Percentiles rank a stretch among this genome's conserved stretches.
Evolutionary conservation across 2,888 invertebrate species (phyloP).

Genomic region (Myopa tessellatipennis): DNA sequence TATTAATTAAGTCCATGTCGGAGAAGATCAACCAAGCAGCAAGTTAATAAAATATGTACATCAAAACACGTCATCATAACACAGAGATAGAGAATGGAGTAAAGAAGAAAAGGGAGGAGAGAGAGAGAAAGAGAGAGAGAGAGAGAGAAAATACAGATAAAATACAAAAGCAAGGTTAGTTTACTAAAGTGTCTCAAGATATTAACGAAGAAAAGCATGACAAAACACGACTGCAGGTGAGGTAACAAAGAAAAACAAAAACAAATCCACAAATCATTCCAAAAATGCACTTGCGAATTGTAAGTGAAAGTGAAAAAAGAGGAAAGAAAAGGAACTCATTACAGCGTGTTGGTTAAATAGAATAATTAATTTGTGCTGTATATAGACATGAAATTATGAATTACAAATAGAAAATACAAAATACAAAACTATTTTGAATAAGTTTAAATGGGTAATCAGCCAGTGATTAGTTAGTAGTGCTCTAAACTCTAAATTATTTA

Average conservation of each 20-base stretch:
- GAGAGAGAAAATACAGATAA: slow-evolving; percentile 3
- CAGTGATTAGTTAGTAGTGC: neutral
- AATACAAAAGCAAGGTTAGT: slow-evolving; percentile 1
- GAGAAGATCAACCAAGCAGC: slow-evolving; percentile 31
- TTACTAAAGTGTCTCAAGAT: slow-evolving; percentile 18
- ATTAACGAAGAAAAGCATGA: slow-evolving; percentile 17
- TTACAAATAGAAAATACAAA: slow-evolving; percentile 2
- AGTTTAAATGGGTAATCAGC: neutral
- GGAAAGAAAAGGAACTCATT: neutral
- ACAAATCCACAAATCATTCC: slow-evolving; percentile 15
- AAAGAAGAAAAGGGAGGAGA: slow-evolving; percentile 18
- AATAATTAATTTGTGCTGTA: neutral
- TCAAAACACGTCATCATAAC: neutral
- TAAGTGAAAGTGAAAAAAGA: neutral
- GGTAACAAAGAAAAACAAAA: neutral
- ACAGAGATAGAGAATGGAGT: slow-evolving; percentile 38
- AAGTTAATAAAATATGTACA: neutral
- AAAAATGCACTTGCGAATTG: slow-evolving; percentile 24
- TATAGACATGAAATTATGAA: neutral
- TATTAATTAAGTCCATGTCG: slow-evolving; percentile 16
- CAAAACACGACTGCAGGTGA: neutral
- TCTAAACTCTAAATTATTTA: neutral
- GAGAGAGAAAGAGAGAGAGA: slow-evolving; percentile 2
- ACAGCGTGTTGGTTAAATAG: neutral
- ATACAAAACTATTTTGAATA: neutral